These are phyloP conservation scores for Bombus consobrinus DNA, from an alignment of 1,140 invertebrate genomes.

Conservation along the genomic window DNA sequence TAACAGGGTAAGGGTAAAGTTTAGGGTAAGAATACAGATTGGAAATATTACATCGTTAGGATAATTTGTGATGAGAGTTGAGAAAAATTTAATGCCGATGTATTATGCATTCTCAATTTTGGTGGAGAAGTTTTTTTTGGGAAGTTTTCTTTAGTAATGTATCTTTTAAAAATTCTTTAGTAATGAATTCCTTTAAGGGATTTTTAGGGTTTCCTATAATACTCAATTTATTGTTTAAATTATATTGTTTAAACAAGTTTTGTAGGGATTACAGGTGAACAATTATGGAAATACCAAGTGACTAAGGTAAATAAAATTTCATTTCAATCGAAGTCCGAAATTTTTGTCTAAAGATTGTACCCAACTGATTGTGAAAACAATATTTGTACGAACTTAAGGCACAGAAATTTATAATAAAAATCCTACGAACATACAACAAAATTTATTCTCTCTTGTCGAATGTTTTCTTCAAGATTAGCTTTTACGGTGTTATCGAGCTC, in stretches of 20 bases:
- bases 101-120: neutral
- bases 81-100: neutral
- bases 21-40: neutral
- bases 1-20: too few relatives aligned
- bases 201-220: neutral
- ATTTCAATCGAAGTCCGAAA: neutral
- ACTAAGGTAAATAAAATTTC: neutral
- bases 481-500: neutral
- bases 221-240: neutral
- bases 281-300: neutral
- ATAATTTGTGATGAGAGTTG: neutral
- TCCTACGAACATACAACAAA: neutral
- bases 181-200: neutral
- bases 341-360: neutral
- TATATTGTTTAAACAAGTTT: neutral
- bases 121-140: accelerated
- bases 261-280: neutral
- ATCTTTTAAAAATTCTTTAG: too few relatives aligned
- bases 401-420: neutral
- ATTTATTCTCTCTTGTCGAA: neutral
- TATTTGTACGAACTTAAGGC: neutral
- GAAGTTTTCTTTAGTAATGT: neutral
- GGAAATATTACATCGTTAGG: neutral
- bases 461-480: neutral
- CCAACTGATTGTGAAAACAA: neutral